A percentile compares a stretch with the other conserved stretches of the same genome.
Conservation (phyloP, 2,888 invertebrate genomes). For the Baronia brevicornis region DNA sequence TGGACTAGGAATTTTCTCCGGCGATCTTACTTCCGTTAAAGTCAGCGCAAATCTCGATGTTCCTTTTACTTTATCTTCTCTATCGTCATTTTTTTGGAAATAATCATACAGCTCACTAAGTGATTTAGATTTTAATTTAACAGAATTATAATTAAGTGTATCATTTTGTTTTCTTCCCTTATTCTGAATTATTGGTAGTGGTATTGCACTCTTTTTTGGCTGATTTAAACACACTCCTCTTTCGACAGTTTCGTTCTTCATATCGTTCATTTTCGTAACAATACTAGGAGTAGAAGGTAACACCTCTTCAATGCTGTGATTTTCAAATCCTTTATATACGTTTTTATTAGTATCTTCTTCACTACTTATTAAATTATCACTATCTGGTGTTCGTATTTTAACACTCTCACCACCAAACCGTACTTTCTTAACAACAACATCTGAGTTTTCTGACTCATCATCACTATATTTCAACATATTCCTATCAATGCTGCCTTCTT, state of each 20-base stretch:
- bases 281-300: constrained; percentile 36
- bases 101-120: constrained; percentile 66
- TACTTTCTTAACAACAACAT: constrained; percentile 79
- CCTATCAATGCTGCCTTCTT: constrained; percentile 60
- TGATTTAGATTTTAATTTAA: constrained; percentile 65
- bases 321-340: constrained; percentile 15
- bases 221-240: constrained; percentile 32
- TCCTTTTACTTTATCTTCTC: constrained; percentile 35
- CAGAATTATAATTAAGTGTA: constrained; percentile 38
- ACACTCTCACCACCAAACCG: constrained; percentile 91
- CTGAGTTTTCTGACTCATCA: constrained; percentile 76
- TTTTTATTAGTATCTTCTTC: constrained; percentile 63
- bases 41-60: constrained; percentile 52
- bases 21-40: constrained; percentile 47
- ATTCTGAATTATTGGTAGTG: constrained; percentile 54
- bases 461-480: constrained; percentile 78
- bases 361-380: constrained; percentile 80
- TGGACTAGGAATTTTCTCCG: constrained; percentile 64
- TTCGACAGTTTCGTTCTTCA: constrained; percentile 45
- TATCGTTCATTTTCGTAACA: constrained; percentile 48
- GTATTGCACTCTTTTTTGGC: constrained; percentile 56
- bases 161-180: constrained; percentile 34
- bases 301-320: constrained; percentile 16
- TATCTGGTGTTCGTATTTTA: constrained; percentile 89
- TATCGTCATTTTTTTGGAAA: constrained; percentile 50